A percentile compares a stretch with the other conserved stretches of the same genome.
Conservation (phyloP, 2,797 vertebrate genomes). For the Microhierax caerulescens region DNA sequence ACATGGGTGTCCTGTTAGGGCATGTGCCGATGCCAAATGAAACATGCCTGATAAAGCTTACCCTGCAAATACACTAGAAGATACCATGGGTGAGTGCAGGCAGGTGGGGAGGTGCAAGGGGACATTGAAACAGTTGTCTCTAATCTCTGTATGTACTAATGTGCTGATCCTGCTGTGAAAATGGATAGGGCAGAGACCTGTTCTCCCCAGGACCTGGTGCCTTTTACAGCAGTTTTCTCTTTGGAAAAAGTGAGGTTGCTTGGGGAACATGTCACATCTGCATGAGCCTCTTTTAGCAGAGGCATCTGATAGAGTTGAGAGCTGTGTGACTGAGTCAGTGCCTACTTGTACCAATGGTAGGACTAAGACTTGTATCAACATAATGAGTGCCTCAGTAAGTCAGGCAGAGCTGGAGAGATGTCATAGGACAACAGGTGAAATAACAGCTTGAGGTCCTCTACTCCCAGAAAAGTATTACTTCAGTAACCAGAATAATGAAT, state of each 20-base stretch:
- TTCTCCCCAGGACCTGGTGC: not conserved
- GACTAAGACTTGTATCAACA: not conserved
- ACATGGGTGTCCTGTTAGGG: not conserved
- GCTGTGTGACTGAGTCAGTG: not conserved
- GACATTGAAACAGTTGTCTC: rapidly evolving
- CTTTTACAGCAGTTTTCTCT: not conserved
- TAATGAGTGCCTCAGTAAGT: not conserved
- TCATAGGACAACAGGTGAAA: not conserved
- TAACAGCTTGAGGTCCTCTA: not conserved
- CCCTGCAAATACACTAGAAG: not conserved
- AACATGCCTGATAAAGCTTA: not conserved
- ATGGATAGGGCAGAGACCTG: not conserved
- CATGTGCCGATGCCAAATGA: not conserved
- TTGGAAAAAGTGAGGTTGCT: not conserved
- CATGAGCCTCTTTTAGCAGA: not conserved
- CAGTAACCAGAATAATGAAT: not conserved
- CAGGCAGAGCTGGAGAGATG: not conserved
- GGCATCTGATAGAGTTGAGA: not conserved
- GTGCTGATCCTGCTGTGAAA: not conserved
- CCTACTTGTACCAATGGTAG: not conserved
- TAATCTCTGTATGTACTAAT: not conserved
- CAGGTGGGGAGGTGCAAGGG: not conserved
- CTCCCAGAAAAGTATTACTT: not conserved
- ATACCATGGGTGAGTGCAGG: not conserved
- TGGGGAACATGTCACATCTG: not conserved